Conservation (phyloP, 2,797 vertebrate species). For the Limnodromus scolopaceus region DNA sequence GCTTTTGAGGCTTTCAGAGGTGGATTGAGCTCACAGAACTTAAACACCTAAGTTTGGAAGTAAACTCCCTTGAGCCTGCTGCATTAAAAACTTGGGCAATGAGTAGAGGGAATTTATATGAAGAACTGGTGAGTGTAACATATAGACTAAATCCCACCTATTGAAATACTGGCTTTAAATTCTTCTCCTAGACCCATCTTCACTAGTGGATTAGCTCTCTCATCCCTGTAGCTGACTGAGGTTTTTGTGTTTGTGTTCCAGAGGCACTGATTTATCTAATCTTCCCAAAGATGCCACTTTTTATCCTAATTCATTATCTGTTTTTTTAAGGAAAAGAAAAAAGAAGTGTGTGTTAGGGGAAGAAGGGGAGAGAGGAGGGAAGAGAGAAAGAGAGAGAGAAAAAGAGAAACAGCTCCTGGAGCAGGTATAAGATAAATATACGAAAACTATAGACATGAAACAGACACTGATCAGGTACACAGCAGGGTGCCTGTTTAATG, state of each 20-base stretch:
- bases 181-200: not conserved
- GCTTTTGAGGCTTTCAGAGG: not conserved
- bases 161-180: not conserved
- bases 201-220: not conserved
- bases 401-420: not conserved
- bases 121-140: not conserved
- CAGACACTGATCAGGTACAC: slow-evolving; percentile 72
- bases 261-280: not conserved
- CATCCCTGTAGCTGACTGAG: not conserved
- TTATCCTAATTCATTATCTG: not conserved
- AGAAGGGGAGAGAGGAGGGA: not conserved
- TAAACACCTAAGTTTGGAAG: not conserved
- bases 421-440: slow-evolving; percentile 48
- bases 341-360: not conserved
- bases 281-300: not conserved
- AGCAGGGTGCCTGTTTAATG: slow-evolving; percentile 74
- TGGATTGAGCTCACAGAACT: not conserved
- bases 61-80: not conserved
- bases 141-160: not conserved
- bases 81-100: not conserved
- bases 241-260: not conserved
- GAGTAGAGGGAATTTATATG: not conserved
- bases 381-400: not conserved
- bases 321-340: not conserved
- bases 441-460: slow-evolving; percentile 56